phyloP scores from a whole-genome alignment of 2,113 vertebrate genomes.

The Canis aureus region DNA sequence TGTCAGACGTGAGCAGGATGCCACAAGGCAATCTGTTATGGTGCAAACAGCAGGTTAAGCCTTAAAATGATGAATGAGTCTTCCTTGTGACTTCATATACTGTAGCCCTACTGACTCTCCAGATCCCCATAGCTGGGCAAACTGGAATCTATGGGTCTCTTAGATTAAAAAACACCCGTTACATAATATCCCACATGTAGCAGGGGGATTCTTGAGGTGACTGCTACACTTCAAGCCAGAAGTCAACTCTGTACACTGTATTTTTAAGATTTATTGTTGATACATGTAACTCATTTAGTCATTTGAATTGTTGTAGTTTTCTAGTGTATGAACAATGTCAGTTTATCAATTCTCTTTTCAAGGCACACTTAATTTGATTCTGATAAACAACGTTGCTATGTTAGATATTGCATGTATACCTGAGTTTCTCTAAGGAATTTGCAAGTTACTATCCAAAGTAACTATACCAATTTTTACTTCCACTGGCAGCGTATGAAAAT shows the following conservation, averaged over 20 bases:
- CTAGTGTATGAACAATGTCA: not conserved
- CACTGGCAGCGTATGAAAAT: not conserved
- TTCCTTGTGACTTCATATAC: not conserved
- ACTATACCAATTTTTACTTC: not conserved
- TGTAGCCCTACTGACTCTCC: not conserved
- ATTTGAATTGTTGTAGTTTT: conserved; percentile 13
- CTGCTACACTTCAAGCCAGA: not conserved
- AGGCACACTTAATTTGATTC: not conserved
- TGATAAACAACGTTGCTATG: not conserved
- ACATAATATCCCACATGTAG: not conserved
- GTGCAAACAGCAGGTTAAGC: not conserved
- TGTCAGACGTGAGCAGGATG: not conserved
- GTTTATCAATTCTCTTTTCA: conserved; percentile 41
- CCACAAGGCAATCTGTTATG: not conserved
- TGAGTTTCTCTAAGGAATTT: not conserved
- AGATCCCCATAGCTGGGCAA: not conserved
- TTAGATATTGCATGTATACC: not conserved
- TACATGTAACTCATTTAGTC: not conserved
- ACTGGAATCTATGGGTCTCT: not conserved
- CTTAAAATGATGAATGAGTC: not conserved
- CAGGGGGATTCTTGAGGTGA: not conserved
- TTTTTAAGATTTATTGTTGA: conserved; percentile 12
- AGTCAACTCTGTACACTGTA: not conserved
- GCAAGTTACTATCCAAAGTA: conserved; percentile 42
- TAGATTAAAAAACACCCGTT: not conserved